phyloP scores from a whole-genome alignment of 2,888 invertebrate species.

The Mechanitis messenoides region DNA sequence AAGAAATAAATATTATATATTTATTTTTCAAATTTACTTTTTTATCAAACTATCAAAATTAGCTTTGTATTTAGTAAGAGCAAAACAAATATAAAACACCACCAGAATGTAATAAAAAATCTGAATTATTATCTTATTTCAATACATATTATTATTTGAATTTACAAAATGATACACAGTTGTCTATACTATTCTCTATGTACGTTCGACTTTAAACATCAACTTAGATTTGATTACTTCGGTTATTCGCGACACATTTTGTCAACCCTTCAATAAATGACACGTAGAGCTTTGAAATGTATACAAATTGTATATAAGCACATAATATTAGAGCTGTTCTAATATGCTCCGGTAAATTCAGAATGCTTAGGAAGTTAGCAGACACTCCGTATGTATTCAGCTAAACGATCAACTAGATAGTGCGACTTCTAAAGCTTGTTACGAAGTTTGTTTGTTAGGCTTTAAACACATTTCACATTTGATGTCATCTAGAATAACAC shows the following conservation, averaged over 20 bases:
- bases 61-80: no score
- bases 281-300: slow-evolving; percentile 13
- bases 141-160: no score
- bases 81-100: no score
- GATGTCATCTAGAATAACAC: neutral
- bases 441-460: neutral
- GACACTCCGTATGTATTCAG: slow-evolving; percentile 4
- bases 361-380: slow-evolving; percentile 10
- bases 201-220: no score
- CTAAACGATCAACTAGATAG: neutral
- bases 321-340: slow-evolving; percentile 10
- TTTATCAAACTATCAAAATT: no score
- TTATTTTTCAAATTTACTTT: no score
- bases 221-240: neutral
- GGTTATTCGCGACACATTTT: slow-evolving; percentile 14
- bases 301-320: slow-evolving; percentile 13
- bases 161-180: no score
- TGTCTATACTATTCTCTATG: no score
- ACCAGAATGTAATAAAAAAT: no score
- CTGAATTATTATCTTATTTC: no score
- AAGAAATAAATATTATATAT: no score
- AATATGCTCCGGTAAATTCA: slow-evolving; percentile 14
- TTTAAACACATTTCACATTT: neutral
- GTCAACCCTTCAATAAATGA: slow-evolving; percentile 11
- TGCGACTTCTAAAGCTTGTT: neutral